Conservation (phyloP, 2,113 vertebrate species). For the Tenrec ecaudatus region DNA sequence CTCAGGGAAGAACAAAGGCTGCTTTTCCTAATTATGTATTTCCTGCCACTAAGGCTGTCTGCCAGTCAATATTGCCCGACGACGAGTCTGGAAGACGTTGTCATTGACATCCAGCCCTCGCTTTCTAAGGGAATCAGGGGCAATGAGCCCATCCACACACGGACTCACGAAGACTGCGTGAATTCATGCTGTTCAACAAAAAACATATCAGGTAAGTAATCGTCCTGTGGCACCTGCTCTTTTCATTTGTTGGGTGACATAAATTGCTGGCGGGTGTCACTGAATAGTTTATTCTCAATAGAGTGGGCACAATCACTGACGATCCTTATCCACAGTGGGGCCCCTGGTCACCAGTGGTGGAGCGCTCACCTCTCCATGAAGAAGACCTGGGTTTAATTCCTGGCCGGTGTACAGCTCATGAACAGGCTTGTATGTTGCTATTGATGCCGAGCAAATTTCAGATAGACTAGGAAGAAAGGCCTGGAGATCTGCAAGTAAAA, state of each 20-base stretch:
- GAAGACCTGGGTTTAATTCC: neutral
- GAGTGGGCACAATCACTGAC: neutral
- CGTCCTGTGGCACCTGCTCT: neutral
- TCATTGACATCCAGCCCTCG: constrained; percentile 82
- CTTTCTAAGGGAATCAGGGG: constrained; percentile 83
- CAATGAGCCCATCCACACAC: constrained; percentile 70
- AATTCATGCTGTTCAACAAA: constrained; percentile 83
- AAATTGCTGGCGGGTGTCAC: neutral
- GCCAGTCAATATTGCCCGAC: constrained; percentile 73
- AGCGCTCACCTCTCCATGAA: neutral
- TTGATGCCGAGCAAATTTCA: neutral
- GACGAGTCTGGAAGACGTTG: constrained; percentile 73
- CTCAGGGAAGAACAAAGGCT: neutral
- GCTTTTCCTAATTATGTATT: constrained; percentile 19
- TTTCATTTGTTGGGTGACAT: neutral
- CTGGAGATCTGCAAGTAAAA: neutral
- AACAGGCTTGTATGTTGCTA: neutral
- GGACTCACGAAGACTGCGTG: constrained; percentile 70
- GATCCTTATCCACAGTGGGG: neutral
- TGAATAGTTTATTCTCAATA: neutral
- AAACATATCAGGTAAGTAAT: constrained; percentile 80
- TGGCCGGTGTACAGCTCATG: neutral
- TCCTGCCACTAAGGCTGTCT: neutral
- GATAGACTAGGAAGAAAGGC: neutral
- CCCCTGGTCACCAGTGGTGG: neutral